Evolutionary conservation across 2,797 vertebrate genomes (phyloP).

Genomic region (Micrastur ruficollis): DNA sequence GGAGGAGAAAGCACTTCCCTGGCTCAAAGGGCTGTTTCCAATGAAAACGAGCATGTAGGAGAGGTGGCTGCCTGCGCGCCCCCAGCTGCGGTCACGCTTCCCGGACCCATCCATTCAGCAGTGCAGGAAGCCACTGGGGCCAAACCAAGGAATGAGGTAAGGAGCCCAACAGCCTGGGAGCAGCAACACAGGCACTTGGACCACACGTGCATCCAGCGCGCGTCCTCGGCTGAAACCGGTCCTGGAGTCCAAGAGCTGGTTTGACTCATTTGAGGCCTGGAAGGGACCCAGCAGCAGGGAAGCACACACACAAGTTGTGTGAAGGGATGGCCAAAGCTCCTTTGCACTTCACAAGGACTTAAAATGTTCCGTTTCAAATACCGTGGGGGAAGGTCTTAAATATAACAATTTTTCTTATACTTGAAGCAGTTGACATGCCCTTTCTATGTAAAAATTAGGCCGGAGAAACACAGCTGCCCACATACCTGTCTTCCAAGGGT

Average conservation of each 20-base stretch:
- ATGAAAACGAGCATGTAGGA: background rate
- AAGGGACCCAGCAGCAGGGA: background rate
- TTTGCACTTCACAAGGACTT: background rate
- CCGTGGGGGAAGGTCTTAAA: background rate
- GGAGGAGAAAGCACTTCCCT: background rate
- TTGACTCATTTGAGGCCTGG: background rate
- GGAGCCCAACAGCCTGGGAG: background rate
- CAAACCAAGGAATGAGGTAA: background rate
- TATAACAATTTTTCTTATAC: fast-evolving
- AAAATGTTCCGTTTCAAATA: fast-evolving
- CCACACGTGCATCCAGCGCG: background rate
- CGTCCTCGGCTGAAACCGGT: background rate
- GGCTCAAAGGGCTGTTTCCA: background rate
- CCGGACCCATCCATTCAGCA: fast-evolving
- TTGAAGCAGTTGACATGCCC: background rate
- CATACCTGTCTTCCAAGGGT: background rate
- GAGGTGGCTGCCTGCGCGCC: background rate
- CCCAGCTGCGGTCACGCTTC: background rate
- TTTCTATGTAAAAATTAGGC: background rate
- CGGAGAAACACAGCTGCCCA: background rate
- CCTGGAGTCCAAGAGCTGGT: background rate
- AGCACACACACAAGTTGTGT: fast-evolving
- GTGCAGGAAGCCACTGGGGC: background rate
- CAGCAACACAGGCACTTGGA: background rate
- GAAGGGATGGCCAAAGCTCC: background rate